Conservation (phyloP, 2,888 invertebrate genomes). For the Brenthis daphne region DNA sequence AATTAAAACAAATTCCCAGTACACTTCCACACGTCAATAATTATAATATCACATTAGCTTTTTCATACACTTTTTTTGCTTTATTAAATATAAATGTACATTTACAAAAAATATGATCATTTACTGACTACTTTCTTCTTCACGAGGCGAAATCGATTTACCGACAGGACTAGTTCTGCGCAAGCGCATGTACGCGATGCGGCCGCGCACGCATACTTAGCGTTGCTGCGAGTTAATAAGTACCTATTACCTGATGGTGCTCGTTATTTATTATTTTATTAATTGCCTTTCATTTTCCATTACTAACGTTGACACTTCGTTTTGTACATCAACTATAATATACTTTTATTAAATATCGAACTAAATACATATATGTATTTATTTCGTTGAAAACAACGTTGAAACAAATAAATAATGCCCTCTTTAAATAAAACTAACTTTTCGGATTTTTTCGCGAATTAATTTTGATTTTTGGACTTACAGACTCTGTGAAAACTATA, state of each 20-base stretch:
- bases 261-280: conserved; percentile 3
- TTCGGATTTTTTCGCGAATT: too few relatives aligned
- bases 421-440: too few relatives aligned
- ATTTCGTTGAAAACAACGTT: too few relatives aligned
- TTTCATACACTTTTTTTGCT: background rate
- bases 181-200: conserved; percentile 7
- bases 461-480: too few relatives aligned
- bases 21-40: too few relatives aligned
- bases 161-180: background rate
- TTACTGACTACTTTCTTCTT: background rate
- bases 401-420: too few relatives aligned
- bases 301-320: background rate
- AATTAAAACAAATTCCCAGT: too few relatives aligned
- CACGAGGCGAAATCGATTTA: background rate
- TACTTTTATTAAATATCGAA: too few relatives aligned
- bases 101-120: background rate
- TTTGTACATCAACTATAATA: too few relatives aligned
- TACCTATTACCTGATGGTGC: background rate
- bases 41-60: too few relatives aligned
- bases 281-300: conserved; percentile 14
- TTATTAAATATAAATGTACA: background rate
- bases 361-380: too few relatives aligned
- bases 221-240: background rate
- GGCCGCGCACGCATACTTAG: background rate
- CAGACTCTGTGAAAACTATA: too few relatives aligned